Conservation (phyloP, 2,888 invertebrate genomes). For the Sclerodermus sp. region DNA sequence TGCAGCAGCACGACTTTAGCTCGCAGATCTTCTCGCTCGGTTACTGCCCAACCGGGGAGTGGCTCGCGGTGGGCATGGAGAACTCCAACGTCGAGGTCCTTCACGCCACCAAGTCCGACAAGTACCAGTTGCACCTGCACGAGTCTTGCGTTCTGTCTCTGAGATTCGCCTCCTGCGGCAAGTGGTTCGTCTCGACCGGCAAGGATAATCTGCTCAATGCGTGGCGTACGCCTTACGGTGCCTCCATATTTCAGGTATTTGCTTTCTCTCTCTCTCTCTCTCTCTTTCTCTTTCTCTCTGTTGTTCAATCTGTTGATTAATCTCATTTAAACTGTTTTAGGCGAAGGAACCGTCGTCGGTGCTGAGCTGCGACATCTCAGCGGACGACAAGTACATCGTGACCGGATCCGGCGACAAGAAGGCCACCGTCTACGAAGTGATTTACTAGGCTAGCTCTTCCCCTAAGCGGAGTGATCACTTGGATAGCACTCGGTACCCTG, state of each 20-base stretch:
- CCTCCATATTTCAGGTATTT: slow-evolving; percentile 98
- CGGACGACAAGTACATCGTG: slow-evolving; percentile 96
- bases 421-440: slow-evolving; percentile 95
- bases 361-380: slow-evolving; percentile 96
- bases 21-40: slow-evolving; percentile 85
- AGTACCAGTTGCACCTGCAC: slow-evolving; percentile 93
- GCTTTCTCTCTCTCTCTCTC: no score
- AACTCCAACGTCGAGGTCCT: slow-evolving; percentile 95
- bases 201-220: slow-evolving; percentile 97
- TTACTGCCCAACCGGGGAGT: slow-evolving; percentile 95
- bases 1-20: slow-evolving; percentile 94
- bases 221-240: slow-evolving; percentile 97
- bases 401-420: slow-evolving; percentile 98
- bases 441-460: slow-evolving; percentile 64
- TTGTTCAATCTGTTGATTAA: no score
- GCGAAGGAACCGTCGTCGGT: slow-evolving; percentile 97
- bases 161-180: slow-evolving; percentile 92
- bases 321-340: no score
- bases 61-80: slow-evolving; percentile 94
- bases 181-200: slow-evolving; percentile 99
- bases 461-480: slow-evolving; percentile 12
- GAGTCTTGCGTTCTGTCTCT: slow-evolving; percentile 96
- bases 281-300: no score
- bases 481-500: neutral
- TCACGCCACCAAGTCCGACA: slow-evolving; percentile 87